phyloP scores from a whole-genome alignment of 37 sponge, comb jelly and placozoan species.

The Spongia lamella region DNA sequence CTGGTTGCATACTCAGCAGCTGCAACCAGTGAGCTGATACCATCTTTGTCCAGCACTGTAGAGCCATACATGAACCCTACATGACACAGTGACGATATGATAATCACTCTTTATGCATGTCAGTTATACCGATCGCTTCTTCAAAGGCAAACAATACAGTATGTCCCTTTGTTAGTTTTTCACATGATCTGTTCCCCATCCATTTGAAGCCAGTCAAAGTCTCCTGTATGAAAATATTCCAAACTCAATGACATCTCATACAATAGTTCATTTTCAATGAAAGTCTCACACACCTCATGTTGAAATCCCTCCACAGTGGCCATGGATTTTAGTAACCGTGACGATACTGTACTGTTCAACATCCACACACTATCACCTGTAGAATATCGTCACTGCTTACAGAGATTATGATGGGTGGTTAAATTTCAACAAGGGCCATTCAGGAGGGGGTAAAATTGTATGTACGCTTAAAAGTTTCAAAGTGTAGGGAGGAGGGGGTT shows the following conservation, averaged over 20 bases:
- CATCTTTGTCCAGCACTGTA: constrained; percentile 96
- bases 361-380: constrained; percentile 79
- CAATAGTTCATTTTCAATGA: background rate
- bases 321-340: constrained; percentile 85
- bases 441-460: too few relatives aligned
- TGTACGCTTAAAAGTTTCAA: too few relatives aligned
- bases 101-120: too few relatives aligned
- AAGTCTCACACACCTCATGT: constrained; percentile 58
- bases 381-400: background rate
- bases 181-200: constrained; percentile 92
- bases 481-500: too few relatives aligned
- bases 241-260: too few relatives aligned
- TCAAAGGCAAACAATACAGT: constrained; percentile 94
- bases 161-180: constrained; percentile 63
- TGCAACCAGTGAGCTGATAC: constrained; percentile 86
- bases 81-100: too few relatives aligned
- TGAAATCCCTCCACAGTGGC: constrained; percentile 87
- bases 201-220: constrained; percentile 99
- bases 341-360: constrained; percentile 94
- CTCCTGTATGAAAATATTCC: constrained; percentile 36
- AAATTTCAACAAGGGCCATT: too few relatives aligned
- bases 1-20: constrained; percentile 79
- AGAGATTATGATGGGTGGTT: too few relatives aligned
- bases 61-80: constrained; percentile 93
- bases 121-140: constrained; percentile 91